Conservation (phyloP, 2,113 vertebrate species). For the Stegastes partitus region DNA sequence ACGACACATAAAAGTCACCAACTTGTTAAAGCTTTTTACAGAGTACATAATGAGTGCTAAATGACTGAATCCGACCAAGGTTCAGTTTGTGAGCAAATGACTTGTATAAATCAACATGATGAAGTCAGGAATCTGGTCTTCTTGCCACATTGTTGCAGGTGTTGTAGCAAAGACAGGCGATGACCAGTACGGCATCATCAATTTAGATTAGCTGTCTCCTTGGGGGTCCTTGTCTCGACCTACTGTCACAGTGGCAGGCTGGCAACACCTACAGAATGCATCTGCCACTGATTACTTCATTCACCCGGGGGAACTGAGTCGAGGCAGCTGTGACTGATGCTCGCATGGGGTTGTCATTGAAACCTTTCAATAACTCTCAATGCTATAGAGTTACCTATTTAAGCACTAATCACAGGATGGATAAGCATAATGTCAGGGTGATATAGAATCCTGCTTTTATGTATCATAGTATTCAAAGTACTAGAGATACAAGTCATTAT, state of each 20-base stretch:
- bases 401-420: too few species aligned
- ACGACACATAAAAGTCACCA: not conserved
- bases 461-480: not conserved
- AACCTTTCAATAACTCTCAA: slow-evolving; percentile 3
- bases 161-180: slow-evolving; percentile 32
- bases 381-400: not conserved
- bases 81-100: too few species aligned
- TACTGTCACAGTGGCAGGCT: slow-evolving; percentile 43
- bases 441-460: not conserved
- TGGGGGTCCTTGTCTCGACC: slow-evolving; percentile 6
- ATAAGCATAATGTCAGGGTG: not conserved
- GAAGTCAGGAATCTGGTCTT: slow-evolving; percentile 36
- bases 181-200: slow-evolving; percentile 25
- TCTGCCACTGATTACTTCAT: slow-evolving; percentile 29
- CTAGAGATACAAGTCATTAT: not conserved
- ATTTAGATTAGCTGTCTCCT: slow-evolving; percentile 29
- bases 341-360: not conserved
- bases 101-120: too few species aligned
- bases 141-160: slow-evolving; percentile 20
- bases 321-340: slow-evolving; percentile 6
- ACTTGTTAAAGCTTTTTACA: too few species aligned
- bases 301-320: not conserved
- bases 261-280: slow-evolving; percentile 37
- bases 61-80: too few species aligned
- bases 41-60: too few species aligned